Conservation (phyloP, 37 sponge, comb jelly and placozoan species). For the Diacarnus erythraeanus region DNA sequence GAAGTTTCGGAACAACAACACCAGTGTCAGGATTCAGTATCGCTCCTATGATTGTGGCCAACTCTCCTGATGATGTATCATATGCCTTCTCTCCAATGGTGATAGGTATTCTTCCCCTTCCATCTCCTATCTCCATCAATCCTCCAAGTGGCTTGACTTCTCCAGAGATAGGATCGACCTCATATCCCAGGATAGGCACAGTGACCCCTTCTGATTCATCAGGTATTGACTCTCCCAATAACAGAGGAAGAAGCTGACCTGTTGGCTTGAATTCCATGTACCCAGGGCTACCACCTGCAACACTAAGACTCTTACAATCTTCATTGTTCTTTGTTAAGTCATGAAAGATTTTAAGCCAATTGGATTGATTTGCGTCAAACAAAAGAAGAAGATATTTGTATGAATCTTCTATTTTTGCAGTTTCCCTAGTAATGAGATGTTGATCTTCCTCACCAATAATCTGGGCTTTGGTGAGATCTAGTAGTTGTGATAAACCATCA, state of each 20-base stretch:
- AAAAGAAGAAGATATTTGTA: too few relatives aligned
- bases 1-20: background rate
- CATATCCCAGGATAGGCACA: slow-evolving; percentile 15
- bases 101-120: slow-evolving; percentile 7
- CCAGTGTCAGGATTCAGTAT: background rate
- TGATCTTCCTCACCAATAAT: too few relatives aligned
- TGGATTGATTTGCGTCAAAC: too few relatives aligned
- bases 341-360: too few relatives aligned
- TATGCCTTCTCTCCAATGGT: background rate
- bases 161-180: background rate
- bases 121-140: background rate
- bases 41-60: background rate
- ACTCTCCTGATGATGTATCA: background rate
- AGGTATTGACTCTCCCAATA: background rate
- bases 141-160: background rate
- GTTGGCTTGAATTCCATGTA: slow-evolving; percentile 8
- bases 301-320: too few relatives aligned
- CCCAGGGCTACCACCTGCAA: too few relatives aligned
- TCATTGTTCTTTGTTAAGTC: too few relatives aligned
- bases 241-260: slow-evolving; percentile 7
- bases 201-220: background rate
- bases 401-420: too few relatives aligned
- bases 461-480: too few relatives aligned
- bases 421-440: too few relatives aligned
- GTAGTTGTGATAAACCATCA: too few relatives aligned